Percentiles rank a stretch among this genome's conserved stretches.
These are phyloP conservation scores for Scartelaos histophorus DNA, from an alignment of 2,113 vertebrate genomes.

Conservation along the genomic window DNA sequence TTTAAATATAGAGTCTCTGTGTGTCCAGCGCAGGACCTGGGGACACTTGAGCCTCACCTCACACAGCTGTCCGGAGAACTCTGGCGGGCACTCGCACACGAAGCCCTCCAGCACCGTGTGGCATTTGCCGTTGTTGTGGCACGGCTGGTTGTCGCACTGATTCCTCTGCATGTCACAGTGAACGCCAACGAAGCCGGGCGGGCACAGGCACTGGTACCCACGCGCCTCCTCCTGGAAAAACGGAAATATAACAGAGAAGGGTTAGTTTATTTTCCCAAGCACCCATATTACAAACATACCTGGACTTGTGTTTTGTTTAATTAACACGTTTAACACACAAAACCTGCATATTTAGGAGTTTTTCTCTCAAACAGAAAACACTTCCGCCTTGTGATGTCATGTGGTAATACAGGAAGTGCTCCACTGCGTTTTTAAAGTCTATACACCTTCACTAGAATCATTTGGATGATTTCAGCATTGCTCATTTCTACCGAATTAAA, in stretches of 20 bases:
- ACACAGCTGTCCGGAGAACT: slow-evolving; percentile 84
- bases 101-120: slow-evolving; percentile 81
- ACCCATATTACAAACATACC: too few species aligned
- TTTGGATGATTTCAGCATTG: too few species aligned
- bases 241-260: background rate
- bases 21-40: background rate
- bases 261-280: background rate
- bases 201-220: slow-evolving; percentile 85
- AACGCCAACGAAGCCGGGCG: slow-evolving; percentile 81
- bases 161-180: slow-evolving; percentile 86
- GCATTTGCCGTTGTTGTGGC: slow-evolving; percentile 84
- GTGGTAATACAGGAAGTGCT: too few species aligned
- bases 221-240: slow-evolving; percentile 58
- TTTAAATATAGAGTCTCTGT: background rate
- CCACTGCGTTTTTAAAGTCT: too few species aligned
- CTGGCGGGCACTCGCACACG: slow-evolving; percentile 82
- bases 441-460: too few species aligned
- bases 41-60: slow-evolving; percentile 81
- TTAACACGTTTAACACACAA: too few species aligned
- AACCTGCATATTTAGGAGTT: too few species aligned
- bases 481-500: too few species aligned
- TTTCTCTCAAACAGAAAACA: too few species aligned
- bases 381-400: too few species aligned
- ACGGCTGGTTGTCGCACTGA: slow-evolving; percentile 84
- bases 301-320: too few species aligned